These are phyloP conservation scores for Herpailurus yagouaroundi DNA, from an alignment of 2,113 vertebrate species.

Conservation along the genomic window DNA sequence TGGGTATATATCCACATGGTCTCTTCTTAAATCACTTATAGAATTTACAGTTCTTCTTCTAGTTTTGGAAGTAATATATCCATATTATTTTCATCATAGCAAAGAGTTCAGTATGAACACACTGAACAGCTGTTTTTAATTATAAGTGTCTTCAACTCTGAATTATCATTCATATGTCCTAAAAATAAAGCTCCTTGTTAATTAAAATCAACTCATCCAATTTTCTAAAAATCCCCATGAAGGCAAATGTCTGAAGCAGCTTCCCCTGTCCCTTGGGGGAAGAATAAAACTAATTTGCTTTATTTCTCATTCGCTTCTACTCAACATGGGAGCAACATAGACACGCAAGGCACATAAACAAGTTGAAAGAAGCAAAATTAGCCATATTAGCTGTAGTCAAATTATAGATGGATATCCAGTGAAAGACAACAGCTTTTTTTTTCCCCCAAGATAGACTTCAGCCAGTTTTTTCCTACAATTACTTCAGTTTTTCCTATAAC, in stretches of 20 bases:
- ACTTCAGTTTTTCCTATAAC: constrained; percentile 19
- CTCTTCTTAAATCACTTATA: background rate
- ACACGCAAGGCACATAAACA: background rate
- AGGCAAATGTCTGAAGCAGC: constrained; percentile 41
- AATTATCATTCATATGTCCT: constrained; percentile 31
- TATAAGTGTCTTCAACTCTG: background rate
- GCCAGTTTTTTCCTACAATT: background rate
- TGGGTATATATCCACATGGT: background rate
- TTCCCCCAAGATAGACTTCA: constrained; percentile 16
- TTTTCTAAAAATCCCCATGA: constrained; percentile 11
- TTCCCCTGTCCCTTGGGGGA: background rate
- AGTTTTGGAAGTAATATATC: background rate
- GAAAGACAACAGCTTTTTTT: background rate
- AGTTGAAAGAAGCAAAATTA: constrained; percentile 31
- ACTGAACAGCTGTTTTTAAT: constrained; percentile 16
- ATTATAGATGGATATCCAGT: background rate
- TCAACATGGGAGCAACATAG: background rate
- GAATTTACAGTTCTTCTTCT: background rate
- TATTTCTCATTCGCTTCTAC: background rate
- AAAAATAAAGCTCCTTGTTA: constrained; percentile 40
- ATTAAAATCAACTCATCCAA: background rate
- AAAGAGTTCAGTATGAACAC: background rate
- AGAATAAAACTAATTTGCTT: background rate
- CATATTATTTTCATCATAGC: background rate
- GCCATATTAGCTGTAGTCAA: constrained; percentile 30